Conservation (phyloP, 2,113 vertebrate species). For the Brachionichthys hirsutus region DNA sequence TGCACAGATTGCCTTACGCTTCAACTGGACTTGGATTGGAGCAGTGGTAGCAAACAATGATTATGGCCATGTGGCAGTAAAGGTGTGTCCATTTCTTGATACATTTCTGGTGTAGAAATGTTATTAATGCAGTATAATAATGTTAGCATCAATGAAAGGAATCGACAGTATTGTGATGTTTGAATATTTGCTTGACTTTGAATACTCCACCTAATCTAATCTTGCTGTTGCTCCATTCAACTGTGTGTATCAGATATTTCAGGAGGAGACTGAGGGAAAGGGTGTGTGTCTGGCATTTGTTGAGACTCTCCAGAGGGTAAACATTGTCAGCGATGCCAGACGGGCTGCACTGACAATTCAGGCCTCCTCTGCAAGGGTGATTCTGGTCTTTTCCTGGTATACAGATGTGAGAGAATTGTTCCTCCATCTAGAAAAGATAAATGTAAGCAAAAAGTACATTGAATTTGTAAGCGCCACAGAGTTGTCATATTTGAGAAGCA, state of each 20-base stretch:
- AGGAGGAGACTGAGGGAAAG: conserved; percentile 60
- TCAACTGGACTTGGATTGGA: conserved; percentile 81
- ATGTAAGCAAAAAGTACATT: conserved; percentile 52
- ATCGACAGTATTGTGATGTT: not conserved
- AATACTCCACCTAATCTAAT: not conserved
- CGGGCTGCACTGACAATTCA: conserved; percentile 64
- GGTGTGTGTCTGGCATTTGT: conserved; percentile 76
- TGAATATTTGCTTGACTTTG: not conserved
- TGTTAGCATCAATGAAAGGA: not conserved
- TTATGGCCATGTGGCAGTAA: conserved; percentile 70
- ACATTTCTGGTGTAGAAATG: not conserved
- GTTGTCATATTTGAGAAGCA: too few relatives aligned
- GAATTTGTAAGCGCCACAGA: not conserved
- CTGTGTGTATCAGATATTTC: conserved; percentile 55
- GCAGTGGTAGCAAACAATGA: conserved; percentile 72
- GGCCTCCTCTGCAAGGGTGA: conserved; percentile 69
- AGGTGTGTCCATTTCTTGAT: conserved; percentile 41
- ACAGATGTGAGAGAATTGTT: conserved; percentile 70
- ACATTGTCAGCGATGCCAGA: conserved; percentile 59
- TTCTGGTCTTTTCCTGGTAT: conserved; percentile 75
- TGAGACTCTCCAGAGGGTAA: conserved; percentile 65
- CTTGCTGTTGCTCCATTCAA: not conserved
- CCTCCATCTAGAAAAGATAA: conserved; percentile 61
- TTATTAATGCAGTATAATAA: not conserved
- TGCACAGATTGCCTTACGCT: conserved; percentile 67